Evolutionary conservation across 2,113 vertebrate species (phyloP), one percentile per base, ranked within the genome.

Genomic region (Heterotilapia buettikoferi): DNA sequence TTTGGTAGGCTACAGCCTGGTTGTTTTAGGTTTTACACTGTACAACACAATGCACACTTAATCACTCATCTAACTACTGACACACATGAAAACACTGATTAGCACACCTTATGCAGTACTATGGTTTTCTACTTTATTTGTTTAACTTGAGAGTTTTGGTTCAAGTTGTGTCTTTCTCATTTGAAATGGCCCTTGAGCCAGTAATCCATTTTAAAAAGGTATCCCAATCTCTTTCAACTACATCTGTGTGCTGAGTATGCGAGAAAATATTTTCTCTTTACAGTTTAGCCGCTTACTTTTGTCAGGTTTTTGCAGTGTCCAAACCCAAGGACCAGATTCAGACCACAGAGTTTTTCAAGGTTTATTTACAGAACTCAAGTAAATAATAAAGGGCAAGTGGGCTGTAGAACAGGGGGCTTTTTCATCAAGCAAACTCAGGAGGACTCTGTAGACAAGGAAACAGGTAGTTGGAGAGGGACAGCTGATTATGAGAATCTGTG

Each of bases 1-100:
- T 5, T 1, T 40, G 11, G 3, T 38, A 5, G 33, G 11, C 0
- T 38, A n/a, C 4, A 36, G 4, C 61, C 61, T 36, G 61, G 31
- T 66, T 66, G 18, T 66, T n/a, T 66, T 66, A n/a, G 31, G 18
- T 66, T 66, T 40, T 68, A 68, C 19, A 68, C 11, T 40, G 4
- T 38, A 68, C 19, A 68, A 21, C 19, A 21, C 3, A 21, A 1
- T 5, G 63, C 36, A 68, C 4, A 68, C 1, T 21, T 68, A 68
- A 68, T 40, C 36, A 68, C 0, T 68, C 63, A 40, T 40, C 33
- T 38, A 68, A 21, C 63, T 40, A 68, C 63, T 40, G 63, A 68
- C 63, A 68, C 63, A 40, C 63, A 68, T 40, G 33, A 68, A 68
- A 68, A 68, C 36, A 14, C 63, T 21, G 36, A 68, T 1, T 40